These are phyloP conservation scores for Schrankia costaestrigalis DNA, from an alignment of 2,888 invertebrate species.

Conservation along the genomic window DNA sequence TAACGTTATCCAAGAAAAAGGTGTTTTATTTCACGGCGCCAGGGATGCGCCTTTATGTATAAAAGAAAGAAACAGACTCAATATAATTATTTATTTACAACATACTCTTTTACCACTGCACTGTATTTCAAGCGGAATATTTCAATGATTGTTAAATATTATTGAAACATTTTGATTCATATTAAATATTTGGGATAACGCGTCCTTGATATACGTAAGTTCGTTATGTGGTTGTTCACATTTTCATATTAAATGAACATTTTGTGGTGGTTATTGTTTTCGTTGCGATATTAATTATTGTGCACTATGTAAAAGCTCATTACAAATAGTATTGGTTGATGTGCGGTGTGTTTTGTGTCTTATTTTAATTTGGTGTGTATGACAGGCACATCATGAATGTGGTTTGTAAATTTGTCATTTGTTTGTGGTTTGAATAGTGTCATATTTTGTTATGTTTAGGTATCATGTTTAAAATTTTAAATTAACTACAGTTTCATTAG, in stretches of 20 bases:
- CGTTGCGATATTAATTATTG: slow-evolving; percentile 41
- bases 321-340: slow-evolving; percentile 49
- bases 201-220: not conserved
- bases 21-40: too few species aligned
- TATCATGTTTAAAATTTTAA: too few species aligned
- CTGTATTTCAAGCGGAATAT: slow-evolving; percentile 9
- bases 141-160: slow-evolving; percentile 16
- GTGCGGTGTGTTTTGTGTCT: slow-evolving; percentile 42
- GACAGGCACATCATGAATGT: slow-evolving; percentile 44
- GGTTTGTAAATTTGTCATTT: slow-evolving; percentile 24
- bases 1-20: too few species aligned
- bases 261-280: slow-evolving; percentile 40
- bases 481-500: too few species aligned
- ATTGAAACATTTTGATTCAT: slow-evolving; percentile 18
- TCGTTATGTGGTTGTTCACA: slow-evolving; percentile 8
- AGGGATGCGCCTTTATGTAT: too few species aligned
- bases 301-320: slow-evolving; percentile 46
- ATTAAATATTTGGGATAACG: slow-evolving; percentile 15
- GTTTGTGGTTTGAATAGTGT: too few species aligned
- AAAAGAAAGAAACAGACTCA: too few species aligned
- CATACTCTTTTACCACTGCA: slow-evolving; percentile 7
- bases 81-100: too few species aligned
- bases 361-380: slow-evolving; percentile 46
- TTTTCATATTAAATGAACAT: slow-evolving; percentile 37
- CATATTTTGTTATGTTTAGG: too few species aligned